These are phyloP conservation scores for Solenopsis invicta DNA, from an alignment of 1,140 invertebrate genomes.

Conservation along the genomic window DNA sequence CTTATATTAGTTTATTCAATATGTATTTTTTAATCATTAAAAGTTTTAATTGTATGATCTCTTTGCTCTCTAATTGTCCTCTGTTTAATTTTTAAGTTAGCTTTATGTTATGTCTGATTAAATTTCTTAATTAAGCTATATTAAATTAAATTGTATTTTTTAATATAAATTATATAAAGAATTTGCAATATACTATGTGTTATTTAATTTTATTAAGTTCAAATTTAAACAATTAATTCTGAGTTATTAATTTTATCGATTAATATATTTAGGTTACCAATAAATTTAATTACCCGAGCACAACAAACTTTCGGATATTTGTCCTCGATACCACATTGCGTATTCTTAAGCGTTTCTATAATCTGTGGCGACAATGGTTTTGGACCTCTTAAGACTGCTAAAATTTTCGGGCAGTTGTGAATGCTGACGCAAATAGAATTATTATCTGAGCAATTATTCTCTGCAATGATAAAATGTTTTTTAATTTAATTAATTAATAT, in stretches of 20 bases:
- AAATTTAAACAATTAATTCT: background rate
- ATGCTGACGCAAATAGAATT: constrained; percentile 78
- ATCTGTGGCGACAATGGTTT: constrained; percentile 80
- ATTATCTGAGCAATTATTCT: constrained; percentile 70
- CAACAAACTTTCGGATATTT: constrained; percentile 88
- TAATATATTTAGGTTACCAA: background rate
- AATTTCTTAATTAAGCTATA: no score
- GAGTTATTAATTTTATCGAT: background rate
- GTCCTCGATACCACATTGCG: constrained; percentile 87
- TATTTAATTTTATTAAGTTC: background rate
- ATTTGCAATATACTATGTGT: background rate
- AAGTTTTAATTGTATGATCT: background rate
- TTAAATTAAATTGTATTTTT: background rate
- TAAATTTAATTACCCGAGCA: constrained; percentile 61
- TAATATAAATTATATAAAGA: background rate
- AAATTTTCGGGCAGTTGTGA: constrained; percentile 74
- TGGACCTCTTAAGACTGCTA: constrained; percentile 80
- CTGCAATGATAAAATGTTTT: constrained; percentile 49
- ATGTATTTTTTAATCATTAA: background rate
- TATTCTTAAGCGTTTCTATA: constrained; percentile 80
- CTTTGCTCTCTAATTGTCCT: background rate
- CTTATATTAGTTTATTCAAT: background rate
- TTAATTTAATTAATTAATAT: background rate
- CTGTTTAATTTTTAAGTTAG: background rate
- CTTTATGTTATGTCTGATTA: background rate